Evolutionary conservation across 2,797 vertebrate genomes (phyloP).

Genomic region (Nothura maculosa): DNA sequence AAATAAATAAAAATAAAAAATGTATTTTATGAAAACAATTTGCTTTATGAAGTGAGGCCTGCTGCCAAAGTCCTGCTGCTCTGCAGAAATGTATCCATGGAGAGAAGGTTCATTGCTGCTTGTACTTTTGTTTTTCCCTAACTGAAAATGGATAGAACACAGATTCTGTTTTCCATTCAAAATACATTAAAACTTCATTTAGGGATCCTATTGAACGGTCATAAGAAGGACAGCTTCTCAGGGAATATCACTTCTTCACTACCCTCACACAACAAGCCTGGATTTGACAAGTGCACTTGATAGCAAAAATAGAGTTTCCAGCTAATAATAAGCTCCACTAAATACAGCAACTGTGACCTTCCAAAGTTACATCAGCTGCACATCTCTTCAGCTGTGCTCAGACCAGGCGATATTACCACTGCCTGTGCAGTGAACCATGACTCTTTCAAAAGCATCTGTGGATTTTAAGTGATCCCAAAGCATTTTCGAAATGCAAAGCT

Average conservation of each 20-base stretch:
- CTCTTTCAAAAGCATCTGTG: slow-evolving; percentile 56
- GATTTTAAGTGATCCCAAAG: slow-evolving; percentile 67
- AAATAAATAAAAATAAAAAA: background rate
- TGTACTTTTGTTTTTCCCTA: slow-evolving; percentile 55
- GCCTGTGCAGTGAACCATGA: slow-evolving; percentile 48
- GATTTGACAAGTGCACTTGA: slow-evolving; percentile 68
- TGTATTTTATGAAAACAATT: slow-evolving; percentile 35
- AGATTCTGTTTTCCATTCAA: slow-evolving; percentile 71
- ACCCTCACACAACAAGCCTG: slow-evolving; percentile 61
- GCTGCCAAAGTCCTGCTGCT: slow-evolving; percentile 55
- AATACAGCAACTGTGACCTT: slow-evolving; percentile 64
- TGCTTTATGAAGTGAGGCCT: slow-evolving; percentile 37
- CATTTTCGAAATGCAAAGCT: slow-evolving; percentile 69
- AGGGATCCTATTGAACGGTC: slow-evolving; percentile 55
- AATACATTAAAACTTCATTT: slow-evolving; percentile 75
- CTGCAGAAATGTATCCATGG: slow-evolving; percentile 43
- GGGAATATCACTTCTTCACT: slow-evolving; percentile 69
- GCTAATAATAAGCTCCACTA: slow-evolving; percentile 67
- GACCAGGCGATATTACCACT: slow-evolving; percentile 11
- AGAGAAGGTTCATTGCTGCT: background rate
- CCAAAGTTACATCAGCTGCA: slow-evolving; percentile 35
- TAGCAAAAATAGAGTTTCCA: slow-evolving; percentile 71
- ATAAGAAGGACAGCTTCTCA: slow-evolving; percentile 69
- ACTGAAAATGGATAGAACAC: slow-evolving; percentile 44
- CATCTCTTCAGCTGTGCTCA: slow-evolving; percentile 24